Conservation (phyloP, 2,113 vertebrate genomes). For the Pristiophorus japonicus region DNA sequence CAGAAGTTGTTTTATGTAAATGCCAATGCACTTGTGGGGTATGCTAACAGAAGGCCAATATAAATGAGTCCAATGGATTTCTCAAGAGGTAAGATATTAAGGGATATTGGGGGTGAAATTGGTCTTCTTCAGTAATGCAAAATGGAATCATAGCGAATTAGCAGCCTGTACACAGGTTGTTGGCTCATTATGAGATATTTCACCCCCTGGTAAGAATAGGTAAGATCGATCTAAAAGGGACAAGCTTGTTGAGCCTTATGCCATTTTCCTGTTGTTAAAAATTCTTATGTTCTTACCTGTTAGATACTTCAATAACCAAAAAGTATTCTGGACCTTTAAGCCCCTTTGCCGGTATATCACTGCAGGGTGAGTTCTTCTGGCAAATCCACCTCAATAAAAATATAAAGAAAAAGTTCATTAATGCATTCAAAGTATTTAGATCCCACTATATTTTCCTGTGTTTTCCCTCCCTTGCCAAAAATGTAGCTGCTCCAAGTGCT, state of each 20-base stretch:
- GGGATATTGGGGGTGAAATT: too few species aligned
- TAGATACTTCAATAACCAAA: slow-evolving; percentile 3
- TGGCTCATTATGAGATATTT: not conserved
- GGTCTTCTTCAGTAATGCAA: not conserved
- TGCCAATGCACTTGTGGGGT: not conserved
- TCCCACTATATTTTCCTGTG: not conserved
- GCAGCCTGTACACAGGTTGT: not conserved
- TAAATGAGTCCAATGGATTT: not conserved
- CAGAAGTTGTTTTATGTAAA: not conserved
- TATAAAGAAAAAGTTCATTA: not conserved
- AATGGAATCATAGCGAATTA: not conserved
- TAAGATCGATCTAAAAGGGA: not conserved
- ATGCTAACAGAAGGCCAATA: not conserved
- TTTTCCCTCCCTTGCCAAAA: not conserved
- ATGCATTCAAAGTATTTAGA: not conserved
- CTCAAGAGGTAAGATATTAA: too few species aligned
- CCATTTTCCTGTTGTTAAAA: not conserved
- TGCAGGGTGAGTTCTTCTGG: slow-evolving; percentile 19
- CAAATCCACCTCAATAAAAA: slow-evolving; percentile 16
- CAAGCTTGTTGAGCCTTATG: not conserved
- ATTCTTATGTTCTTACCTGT: slow-evolving; percentile 4
- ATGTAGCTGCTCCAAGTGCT: not conserved
- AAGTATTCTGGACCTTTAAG: slow-evolving; percentile 14
- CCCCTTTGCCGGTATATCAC: not conserved
- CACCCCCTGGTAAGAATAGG: not conserved